Evolutionary conservation across 64 coral and sea anemone genomes (phyloP), one percentile per base, ranked within the genome.

Genomic region (Porites australiensis): DNA sequence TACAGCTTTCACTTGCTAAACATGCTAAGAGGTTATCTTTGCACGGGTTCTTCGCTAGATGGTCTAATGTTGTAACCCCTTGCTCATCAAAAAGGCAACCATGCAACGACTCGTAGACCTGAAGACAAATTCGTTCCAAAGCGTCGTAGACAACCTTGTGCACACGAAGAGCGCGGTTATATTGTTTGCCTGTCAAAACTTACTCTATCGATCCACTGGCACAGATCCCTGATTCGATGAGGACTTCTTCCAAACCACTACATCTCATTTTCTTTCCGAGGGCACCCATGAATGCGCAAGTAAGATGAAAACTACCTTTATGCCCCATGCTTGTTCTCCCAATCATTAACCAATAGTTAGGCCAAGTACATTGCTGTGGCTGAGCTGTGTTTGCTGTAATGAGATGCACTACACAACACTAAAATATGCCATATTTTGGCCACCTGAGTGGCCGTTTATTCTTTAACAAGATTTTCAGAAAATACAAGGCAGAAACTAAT

Each of bases 241-340:
- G 21, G 82, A 86, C 66, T 86, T 86, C 82, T 68, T 86, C 62
- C 63, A 86, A 86, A 18, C 82, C 82, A 86, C 57, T 65, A n/a
- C 62, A 21, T 51, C 66, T 86, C 82, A 86, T 86, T 22, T 47
- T 61, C 66, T 86, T 86, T 21, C 82, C 58, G 48, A 86, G 63
- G 37, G 82, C 55, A 2, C 23, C 58, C 58, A 86, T 61, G 51
- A 45, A 64, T 19, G 82, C 58, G 20, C 58, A 65, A 8, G 82
- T 86, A 23, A 64, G 22, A 68, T 86, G 58, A 68, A 86, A 86
- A 52, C 18, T 50, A 47, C 82, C n/a, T n/a, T n/a, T n/a, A n/a
- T n/a, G n/a, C n/a, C n/a, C n/a, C n/a, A n/a, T n/a, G n/a, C n/a
- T n/a, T n/a, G n/a, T n/a, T n/a, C n/a, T n/a, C n/a, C n/a, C n/a